These are phyloP conservation scores for Micropoecilia bifurca DNA, from an alignment of 2,797 vertebrate species.

Conservation along the genomic window DNA sequence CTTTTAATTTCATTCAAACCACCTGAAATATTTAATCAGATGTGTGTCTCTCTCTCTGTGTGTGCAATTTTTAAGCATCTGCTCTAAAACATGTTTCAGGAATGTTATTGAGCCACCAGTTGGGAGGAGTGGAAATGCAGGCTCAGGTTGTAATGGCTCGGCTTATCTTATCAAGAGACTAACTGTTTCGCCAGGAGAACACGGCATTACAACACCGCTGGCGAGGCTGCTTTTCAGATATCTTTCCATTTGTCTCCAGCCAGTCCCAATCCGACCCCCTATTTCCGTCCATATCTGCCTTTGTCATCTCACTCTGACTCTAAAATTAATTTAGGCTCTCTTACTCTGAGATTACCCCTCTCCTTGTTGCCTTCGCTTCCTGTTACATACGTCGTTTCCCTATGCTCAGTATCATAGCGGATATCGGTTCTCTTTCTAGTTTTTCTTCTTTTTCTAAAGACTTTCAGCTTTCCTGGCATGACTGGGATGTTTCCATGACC, in stretches of 20 bases:
- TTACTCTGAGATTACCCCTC: slow-evolving; percentile 19
- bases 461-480: slow-evolving; percentile 49
- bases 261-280: slow-evolving; percentile 51
- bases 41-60: slow-evolving; percentile 12
- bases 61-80: slow-evolving; percentile 30
- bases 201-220: slow-evolving; percentile 49
- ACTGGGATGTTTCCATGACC: slow-evolving; percentile 10
- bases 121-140: slow-evolving; percentile 54
- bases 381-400: slow-evolving; percentile 1
- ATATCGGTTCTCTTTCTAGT: slow-evolving; percentile 27
- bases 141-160: slow-evolving; percentile 67
- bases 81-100: slow-evolving; percentile 17
- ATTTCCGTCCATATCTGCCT: slow-evolving; percentile 67
- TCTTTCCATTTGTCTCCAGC: slow-evolving; percentile 76
- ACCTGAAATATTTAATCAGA: slow-evolving; percentile 48
- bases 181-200: slow-evolving; percentile 61
- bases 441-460: slow-evolving; percentile 11
- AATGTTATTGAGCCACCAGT: slow-evolving; percentile 46
- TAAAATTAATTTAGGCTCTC: slow-evolving; percentile 68
- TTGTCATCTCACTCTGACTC: slow-evolving; percentile 64
- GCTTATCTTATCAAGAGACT: slow-evolving; percentile 73
- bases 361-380: slow-evolving; percentile 9
- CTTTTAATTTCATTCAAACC: slow-evolving; percentile 69
- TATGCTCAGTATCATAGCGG: slow-evolving; percentile 27
- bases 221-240: slow-evolving; percentile 46